Evolutionary conservation across 2,888 invertebrate species (phyloP).

Genomic region (Trachelus tabidus): DNA sequence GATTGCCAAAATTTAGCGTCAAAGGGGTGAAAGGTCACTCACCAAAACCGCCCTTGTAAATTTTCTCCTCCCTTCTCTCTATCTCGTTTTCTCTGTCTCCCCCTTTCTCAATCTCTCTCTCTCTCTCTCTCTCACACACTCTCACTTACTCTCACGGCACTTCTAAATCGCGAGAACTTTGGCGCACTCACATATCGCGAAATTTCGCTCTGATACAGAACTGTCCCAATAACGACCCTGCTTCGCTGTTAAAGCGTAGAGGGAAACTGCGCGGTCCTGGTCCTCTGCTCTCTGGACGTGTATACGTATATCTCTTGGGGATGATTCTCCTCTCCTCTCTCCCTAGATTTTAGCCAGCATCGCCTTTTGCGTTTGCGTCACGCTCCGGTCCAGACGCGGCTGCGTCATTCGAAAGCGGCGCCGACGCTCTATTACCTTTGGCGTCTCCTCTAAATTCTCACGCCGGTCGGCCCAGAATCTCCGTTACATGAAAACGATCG

Average conservation of each 20-base stretch:
- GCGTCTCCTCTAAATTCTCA: background rate
- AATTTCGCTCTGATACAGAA: background rate
- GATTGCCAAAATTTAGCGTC: background rate
- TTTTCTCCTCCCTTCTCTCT: background rate
- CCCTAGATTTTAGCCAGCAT: constrained; percentile 1
- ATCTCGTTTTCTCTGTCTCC: background rate
- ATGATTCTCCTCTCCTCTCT: background rate
- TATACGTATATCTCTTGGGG: background rate
- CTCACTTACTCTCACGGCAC: constrained; percentile 17
- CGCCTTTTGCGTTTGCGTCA: constrained; percentile 20
- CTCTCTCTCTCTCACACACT: constrained; percentile 18
- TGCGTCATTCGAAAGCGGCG: constrained; percentile 39
- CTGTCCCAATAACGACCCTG: background rate
- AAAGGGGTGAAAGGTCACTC: background rate
- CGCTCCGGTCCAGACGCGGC: constrained; percentile 38
- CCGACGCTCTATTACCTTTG: constrained; percentile 32
- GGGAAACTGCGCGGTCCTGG: background rate
- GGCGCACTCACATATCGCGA: background rate
- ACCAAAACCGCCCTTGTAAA: background rate
- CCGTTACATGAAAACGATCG: background rate
- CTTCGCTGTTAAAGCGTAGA: background rate
- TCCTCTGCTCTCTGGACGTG: background rate
- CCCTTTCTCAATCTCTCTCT: constrained; percentile 15
- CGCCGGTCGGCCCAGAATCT: background rate
- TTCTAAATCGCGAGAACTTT: background rate